Evolutionary conservation across 2,113 vertebrate genomes (phyloP), one percentile per base, ranked within the genome.

Genomic region (Platycercus adscitus): DNA sequence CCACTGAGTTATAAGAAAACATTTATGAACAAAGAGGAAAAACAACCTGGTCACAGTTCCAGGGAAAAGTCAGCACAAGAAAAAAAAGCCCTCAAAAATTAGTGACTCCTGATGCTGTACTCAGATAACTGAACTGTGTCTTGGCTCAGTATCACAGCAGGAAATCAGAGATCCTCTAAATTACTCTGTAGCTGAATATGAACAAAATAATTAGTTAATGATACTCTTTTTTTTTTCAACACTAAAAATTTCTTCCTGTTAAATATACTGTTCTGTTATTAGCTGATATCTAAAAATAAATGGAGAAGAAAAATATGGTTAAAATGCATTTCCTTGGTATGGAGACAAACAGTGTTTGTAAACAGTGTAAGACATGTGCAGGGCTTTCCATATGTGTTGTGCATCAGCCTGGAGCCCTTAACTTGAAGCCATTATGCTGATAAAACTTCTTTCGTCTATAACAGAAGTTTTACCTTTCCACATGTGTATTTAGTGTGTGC

Each of bases 391-490:
- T 77, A 26, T 50, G n/a, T 80, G 80, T 16, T 81, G 37, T 77
- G 31, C 66, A 14, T 91, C 89, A 88, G 47, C 76, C 81, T 89
- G 68, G 19, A 94, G 65, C 56, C 55, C 60, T 85, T 77, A 70
- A 31, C 53, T 69, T 65, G 66, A 83, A 91, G 83, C 46, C 53
- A 56, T 87, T 93, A 46, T 16, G 39, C 58, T 82, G 75, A 86
- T 53, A 92, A 89, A 92, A 70, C 79, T 91, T 24, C 13, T 44
- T 17, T 73, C 77, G n/a, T 44, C 55, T 81, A 4, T 18, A 50
- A 35, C 33, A 88, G 61, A 89, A 81, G 73, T 82, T 93, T 84
- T 88, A 94, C 88, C 80, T 95, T 89, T 86, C 80, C 76, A 92
- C n/a, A 55, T 73, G 58, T 88, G 72, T 50, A 66, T 55, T 76